Evolutionary conservation across 2,888 invertebrate genomes (phyloP).

Genomic region (Aquatica leii): DNA sequence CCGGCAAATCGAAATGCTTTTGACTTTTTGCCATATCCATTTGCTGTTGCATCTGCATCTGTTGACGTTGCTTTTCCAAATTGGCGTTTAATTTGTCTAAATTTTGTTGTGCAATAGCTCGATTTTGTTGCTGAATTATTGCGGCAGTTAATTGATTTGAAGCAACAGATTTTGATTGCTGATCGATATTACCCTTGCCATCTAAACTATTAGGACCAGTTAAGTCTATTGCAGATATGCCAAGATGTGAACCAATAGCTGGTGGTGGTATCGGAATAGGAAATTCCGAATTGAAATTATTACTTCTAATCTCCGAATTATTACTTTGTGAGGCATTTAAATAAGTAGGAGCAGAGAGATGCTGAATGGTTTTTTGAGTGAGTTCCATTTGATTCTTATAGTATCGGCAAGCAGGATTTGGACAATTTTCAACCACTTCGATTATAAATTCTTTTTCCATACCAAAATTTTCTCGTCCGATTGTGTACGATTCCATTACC

Average conservation of each 20-base stretch:
- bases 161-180: slow-evolving; percentile 58
- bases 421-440: slow-evolving; percentile 88
- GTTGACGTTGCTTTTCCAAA: slow-evolving; percentile 66
- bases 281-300: slow-evolving; percentile 53
- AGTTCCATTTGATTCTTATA: slow-evolving; percentile 84
- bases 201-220: slow-evolving; percentile 55
- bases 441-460: slow-evolving; percentile 92
- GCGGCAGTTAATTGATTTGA: slow-evolving; percentile 66
- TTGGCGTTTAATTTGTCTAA: slow-evolving; percentile 68
- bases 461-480: slow-evolving; percentile 82
- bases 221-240: slow-evolving; percentile 56
- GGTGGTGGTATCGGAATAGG: slow-evolving; percentile 55
- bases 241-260: slow-evolving; percentile 51
- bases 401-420: slow-evolving; percentile 86
- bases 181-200: slow-evolving; percentile 51
- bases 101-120: slow-evolving; percentile 67
- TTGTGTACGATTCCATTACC: slow-evolving; percentile 86
- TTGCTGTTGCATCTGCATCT: slow-evolving; percentile 59
- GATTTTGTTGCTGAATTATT: slow-evolving; percentile 72
- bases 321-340: slow-evolving; percentile 56
- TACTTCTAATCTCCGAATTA: slow-evolving; percentile 54
- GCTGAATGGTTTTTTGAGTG: slow-evolving; percentile 76
- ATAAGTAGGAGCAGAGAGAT: slow-evolving; percentile 65
- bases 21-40: slow-evolving; percentile 55
- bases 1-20: slow-evolving; percentile 58